Evolutionary conservation across 2,888 invertebrate genomes (phyloP).

Genomic region (Stramonita haemastoma): DNA sequence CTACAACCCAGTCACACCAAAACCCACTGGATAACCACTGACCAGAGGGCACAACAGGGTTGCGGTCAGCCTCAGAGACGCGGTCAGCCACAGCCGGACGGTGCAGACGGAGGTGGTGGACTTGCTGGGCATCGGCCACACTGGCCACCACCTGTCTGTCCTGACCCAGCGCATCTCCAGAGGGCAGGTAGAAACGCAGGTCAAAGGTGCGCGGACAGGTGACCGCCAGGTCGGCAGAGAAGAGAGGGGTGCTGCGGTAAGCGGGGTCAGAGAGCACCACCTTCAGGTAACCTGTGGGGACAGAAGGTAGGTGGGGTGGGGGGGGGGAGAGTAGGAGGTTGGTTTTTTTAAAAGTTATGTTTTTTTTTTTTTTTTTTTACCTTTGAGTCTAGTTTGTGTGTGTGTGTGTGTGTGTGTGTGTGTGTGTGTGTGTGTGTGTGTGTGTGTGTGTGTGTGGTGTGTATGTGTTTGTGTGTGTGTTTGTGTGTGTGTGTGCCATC

Average conservation of each 20-base stretch:
- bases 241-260: slow-evolving; percentile 64
- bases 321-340: too few species aligned
- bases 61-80: slow-evolving; percentile 35
- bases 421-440: slow-evolving; percentile 23
- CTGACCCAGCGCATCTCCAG: slow-evolving; percentile 59
- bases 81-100: slow-evolving; percentile 47
- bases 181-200: slow-evolving; percentile 67
- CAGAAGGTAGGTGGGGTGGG: too few species aligned
- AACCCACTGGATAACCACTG: background rate
- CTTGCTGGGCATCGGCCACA: slow-evolving; percentile 55
- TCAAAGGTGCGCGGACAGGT: slow-evolving; percentile 69
- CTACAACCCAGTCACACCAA: too few species aligned
- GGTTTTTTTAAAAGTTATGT: background rate
- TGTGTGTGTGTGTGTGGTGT: background rate
- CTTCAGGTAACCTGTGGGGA: slow-evolving; percentile 67
- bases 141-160: slow-evolving; percentile 61
- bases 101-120: slow-evolving; percentile 59
- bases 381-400: background rate
- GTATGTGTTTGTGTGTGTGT: too few species aligned
- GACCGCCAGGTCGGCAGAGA: slow-evolving; percentile 69
- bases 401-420: background rate
- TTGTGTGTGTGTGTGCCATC: too few species aligned
- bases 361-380: too few species aligned
- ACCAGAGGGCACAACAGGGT: background rate
- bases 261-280: slow-evolving; percentile 68